phyloP scores from a whole-genome alignment of 1,140 invertebrate species.

The Pygmarrhopalites habei region DNA sequence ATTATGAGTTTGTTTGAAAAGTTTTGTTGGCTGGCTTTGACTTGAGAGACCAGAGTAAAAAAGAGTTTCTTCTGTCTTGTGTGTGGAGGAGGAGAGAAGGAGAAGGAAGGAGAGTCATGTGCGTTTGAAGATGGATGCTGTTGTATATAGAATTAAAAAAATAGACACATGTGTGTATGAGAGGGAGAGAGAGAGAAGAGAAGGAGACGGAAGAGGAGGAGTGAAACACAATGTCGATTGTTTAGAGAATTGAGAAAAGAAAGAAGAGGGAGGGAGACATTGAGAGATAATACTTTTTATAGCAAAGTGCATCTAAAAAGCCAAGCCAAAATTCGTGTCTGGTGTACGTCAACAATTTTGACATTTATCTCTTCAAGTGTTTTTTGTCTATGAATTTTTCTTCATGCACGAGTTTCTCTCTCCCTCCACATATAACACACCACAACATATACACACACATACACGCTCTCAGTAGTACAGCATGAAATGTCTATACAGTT shows the following conservation, averaged over 20 bases:
- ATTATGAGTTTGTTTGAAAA: conserved; percentile 16
- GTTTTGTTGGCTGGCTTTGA: not conserved
- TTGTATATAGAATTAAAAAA: too few species aligned
- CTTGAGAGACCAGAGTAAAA: too few species aligned
- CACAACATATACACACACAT: not conserved
- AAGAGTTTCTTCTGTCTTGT: not conserved
- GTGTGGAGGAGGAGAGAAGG: not conserved
- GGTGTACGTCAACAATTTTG: conserved; percentile 33
- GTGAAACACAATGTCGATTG: conserved; percentile 26
- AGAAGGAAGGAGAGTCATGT: not conserved
- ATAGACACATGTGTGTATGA: not conserved
- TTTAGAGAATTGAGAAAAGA: conserved; percentile 10
- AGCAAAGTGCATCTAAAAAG: conserved; percentile 19
- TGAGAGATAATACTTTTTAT: conserved; percentile 20
- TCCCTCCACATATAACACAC: too few species aligned
- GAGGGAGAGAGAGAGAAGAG: not conserved
- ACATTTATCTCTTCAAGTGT: conserved; percentile 38
- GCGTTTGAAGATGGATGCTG: too few species aligned
- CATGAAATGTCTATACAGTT: too few species aligned
- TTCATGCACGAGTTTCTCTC: too few species aligned
- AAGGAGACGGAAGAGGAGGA: not conserved
- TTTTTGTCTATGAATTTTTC: too few species aligned
- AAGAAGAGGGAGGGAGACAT: conserved; percentile 8
- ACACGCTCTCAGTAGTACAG: not conserved
- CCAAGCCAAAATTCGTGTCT: conserved; percentile 19